These are phyloP conservation scores for Bradypodion pumilum DNA, from an alignment of 2,797 vertebrate genomes.

Conservation along the genomic window DNA sequence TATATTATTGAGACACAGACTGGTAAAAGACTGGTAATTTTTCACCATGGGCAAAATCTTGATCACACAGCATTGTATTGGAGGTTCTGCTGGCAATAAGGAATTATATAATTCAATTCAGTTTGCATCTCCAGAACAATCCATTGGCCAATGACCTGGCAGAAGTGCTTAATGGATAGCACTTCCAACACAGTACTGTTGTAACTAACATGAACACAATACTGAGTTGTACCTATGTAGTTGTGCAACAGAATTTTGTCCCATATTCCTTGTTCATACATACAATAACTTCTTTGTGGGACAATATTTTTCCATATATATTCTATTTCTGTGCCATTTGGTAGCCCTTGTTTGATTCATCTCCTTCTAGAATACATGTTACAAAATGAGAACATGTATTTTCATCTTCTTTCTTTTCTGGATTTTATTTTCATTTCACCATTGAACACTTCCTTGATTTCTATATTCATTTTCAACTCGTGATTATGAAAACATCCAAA, in stretches of 20 bases:
- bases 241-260: too few species aligned
- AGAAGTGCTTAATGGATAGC: too few species aligned
- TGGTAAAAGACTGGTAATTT: not conserved
- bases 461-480: not conserved
- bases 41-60: not conserved
- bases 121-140: too few species aligned
- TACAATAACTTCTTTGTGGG: not conserved
- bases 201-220: too few species aligned
- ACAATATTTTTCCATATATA: not conserved
- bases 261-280: not conserved
- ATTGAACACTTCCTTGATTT: not conserved
- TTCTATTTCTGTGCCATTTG: not conserved
- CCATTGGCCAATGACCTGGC: too few species aligned
- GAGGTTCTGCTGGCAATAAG: too few species aligned
- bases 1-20: not conserved
- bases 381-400: not conserved
- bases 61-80: too few species aligned
- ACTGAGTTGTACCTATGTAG: too few species aligned
- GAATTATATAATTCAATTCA: too few species aligned
- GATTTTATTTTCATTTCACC: not conserved
- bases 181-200: too few species aligned
- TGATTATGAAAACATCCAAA: not conserved
- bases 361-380: not conserved
- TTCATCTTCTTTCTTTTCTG: not conserved
- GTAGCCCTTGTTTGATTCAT: not conserved